These are phyloP conservation scores for Syngnathus scovelli DNA, from an alignment of 2,113 vertebrate genomes.

Conservation along the genomic window DNA sequence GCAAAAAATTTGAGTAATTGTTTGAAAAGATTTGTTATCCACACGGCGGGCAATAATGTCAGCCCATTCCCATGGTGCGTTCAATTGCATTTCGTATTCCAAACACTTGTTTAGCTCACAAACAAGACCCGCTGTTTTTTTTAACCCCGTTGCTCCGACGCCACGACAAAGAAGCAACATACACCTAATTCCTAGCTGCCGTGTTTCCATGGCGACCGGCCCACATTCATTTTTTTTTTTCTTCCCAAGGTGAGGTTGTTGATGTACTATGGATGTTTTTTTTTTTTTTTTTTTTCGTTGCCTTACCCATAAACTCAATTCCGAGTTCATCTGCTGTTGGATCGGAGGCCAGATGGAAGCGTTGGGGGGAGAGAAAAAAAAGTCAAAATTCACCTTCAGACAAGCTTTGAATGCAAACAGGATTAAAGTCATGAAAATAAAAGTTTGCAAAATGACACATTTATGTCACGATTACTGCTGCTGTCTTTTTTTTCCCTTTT, in stretches of 20 bases:
- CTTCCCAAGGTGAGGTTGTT: constrained; percentile 53
- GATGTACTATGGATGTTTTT: constrained; percentile 41
- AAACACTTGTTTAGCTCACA: not conserved
- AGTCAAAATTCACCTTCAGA: constrained; percentile 2
- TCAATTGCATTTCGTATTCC: constrained; percentile 11
- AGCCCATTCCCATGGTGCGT: not conserved
- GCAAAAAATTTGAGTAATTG: constrained; percentile 7
- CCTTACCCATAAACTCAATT: constrained; percentile 79
- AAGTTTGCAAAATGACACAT: constrained; percentile 47
- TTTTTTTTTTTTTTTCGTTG: constrained; percentile 23
- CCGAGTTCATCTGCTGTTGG: constrained; percentile 72
- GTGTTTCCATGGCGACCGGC: constrained; percentile 71
- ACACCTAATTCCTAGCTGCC: constrained; percentile 54
- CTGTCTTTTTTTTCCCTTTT: constrained; percentile 16
- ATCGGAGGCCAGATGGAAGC: constrained; percentile 20
- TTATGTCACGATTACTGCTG: constrained; percentile 30
- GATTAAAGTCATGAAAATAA: constrained; percentile 47
- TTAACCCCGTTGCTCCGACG: not conserved
- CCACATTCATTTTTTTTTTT: constrained; percentile 42
- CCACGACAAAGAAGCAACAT: constrained; percentile 44
- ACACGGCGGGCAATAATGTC: constrained; percentile 18
- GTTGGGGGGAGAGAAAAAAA: not conserved
- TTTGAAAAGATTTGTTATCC: constrained; percentile 32
- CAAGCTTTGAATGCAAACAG: constrained; percentile 34
- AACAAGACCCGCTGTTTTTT: constrained; percentile 16